Percentiles rank a stretch among this genome's conserved stretches.
These are phyloP conservation scores for Phyto melanocephala DNA, from an alignment of 2,888 invertebrate species.

Conservation along the genomic window DNA sequence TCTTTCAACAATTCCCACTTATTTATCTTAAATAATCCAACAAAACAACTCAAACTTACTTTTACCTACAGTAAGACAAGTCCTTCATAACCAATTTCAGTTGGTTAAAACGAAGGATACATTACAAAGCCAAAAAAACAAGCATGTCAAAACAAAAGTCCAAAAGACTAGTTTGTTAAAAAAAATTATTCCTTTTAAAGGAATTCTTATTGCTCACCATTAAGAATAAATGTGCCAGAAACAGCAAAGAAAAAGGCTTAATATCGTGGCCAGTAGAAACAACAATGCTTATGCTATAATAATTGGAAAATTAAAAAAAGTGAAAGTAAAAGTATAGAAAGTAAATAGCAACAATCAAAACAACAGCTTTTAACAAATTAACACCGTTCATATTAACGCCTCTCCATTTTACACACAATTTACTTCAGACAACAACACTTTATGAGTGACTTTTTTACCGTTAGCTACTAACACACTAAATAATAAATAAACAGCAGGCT, in stretches of 20 bases:
- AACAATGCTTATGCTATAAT: not conserved
- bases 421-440: not conserved
- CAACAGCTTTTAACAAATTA: conserved; percentile 48
- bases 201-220: conserved; percentile 4
- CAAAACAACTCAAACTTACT: not conserved
- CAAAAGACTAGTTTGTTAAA: no score
- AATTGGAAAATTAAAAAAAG: not conserved
- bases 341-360: conserved; percentile 4
- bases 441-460: not conserved
- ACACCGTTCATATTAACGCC: conserved; percentile 53
- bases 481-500: conserved; percentile 32
- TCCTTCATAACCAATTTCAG: not conserved
- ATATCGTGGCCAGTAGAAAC: not conserved
- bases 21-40: conserved; percentile 8
- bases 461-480: not conserved
- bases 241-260: not conserved
- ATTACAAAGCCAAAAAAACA: not conserved
- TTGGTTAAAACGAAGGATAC: not conserved
- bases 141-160: not conserved
- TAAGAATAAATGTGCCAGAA: conserved; percentile 12
- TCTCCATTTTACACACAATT: not conserved
- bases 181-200: no score
- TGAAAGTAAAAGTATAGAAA: not conserved
- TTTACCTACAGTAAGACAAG: not conserved
- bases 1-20: conserved; percentile 17